Evolutionary conservation across 2,888 invertebrate species (phyloP).

Genomic region (Eledona agricola): DNA sequence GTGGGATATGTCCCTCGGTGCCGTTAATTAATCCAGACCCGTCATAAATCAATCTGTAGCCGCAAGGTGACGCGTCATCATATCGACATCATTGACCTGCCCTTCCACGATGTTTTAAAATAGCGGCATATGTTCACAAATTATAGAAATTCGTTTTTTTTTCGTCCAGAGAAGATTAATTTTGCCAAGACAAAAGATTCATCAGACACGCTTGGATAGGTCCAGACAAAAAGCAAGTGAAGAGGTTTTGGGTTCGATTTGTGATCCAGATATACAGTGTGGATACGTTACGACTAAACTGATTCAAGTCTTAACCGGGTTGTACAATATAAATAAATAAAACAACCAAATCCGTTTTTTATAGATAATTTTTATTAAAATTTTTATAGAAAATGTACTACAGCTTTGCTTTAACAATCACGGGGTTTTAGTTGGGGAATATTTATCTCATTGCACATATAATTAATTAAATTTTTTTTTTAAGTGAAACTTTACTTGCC

Average conservation of each 20-base stretch:
- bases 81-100: constrained; percentile 63
- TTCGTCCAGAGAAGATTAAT: constrained; percentile 40
- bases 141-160: constrained; percentile 41
- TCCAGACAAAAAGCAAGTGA: constrained; percentile 7
- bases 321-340: too few species aligned
- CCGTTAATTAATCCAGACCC: constrained; percentile 60
- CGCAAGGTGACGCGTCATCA: constrained; percentile 64
- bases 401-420: too few species aligned
- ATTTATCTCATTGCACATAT: too few species aligned
- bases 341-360: too few species aligned
- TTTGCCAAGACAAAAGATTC: constrained; percentile 45
- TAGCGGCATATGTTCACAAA: constrained; percentile 49
- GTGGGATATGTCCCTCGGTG: constrained; percentile 55
- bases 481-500: not conserved
- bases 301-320: too few species aligned
- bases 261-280: too few species aligned
- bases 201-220: constrained; percentile 41
- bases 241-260: too few species aligned
- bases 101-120: constrained; percentile 54
- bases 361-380: too few species aligned
- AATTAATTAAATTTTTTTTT: constrained; percentile 1
- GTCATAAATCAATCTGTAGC: constrained; percentile 63
- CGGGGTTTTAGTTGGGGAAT: too few species aligned
- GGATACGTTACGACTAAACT: too few species aligned
- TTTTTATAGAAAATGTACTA: too few species aligned